Conservation (phyloP, 2,888 invertebrate genomes). For the Synergus japonicus region DNA sequence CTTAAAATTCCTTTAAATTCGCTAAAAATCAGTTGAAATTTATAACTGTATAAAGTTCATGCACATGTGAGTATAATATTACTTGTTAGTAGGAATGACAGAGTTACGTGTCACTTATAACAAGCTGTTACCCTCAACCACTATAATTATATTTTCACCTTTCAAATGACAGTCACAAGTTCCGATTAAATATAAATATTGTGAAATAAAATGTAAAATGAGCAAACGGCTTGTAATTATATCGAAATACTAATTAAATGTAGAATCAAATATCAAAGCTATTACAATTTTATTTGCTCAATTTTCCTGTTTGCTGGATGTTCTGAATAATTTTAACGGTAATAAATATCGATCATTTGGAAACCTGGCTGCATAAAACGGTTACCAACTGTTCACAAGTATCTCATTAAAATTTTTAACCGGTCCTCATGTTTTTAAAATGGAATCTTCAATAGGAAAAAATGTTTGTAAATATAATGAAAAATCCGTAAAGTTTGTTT, state of each 20-base stretch:
- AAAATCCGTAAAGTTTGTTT: background rate
- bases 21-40: too few relatives aligned
- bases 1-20: too few relatives aligned
- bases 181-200: background rate
- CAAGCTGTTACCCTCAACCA: background rate
- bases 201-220: background rate
- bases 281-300: background rate
- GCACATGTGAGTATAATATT: background rate
- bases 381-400: background rate
- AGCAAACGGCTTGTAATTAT: background rate
- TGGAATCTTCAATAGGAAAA: background rate
- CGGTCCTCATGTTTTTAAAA: background rate
- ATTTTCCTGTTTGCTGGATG: background rate
- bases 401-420: background rate
- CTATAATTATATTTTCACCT: background rate
- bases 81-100: background rate
- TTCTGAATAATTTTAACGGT: background rate
- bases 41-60: too few relatives aligned
- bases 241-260: background rate
- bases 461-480: background rate
- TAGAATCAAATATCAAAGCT: background rate
- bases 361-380: background rate
- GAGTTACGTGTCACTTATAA: background rate
- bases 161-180: background rate
- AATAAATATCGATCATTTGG: background rate